Conservation (phyloP, 2,888 invertebrate genomes). For the Apodemia hepburni region DNA sequence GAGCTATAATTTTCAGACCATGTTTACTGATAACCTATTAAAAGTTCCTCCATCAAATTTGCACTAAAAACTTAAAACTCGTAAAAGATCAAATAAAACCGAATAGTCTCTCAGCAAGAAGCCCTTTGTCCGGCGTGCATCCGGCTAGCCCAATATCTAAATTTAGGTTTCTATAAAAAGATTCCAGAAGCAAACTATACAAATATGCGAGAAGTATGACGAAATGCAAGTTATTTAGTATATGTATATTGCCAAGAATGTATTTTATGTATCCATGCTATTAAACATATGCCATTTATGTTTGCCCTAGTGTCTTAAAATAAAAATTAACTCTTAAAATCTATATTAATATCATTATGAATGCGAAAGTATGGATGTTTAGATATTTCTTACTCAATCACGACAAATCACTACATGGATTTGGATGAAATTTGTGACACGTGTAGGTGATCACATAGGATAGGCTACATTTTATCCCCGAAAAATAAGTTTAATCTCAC, state of each 20-base stretch:
- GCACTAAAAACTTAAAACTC: constrained; percentile 5
- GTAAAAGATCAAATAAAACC: constrained; percentile 5
- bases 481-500: no score
- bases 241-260: constrained; percentile 8
- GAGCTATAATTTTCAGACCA: not conserved
- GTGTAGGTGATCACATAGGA: no score
- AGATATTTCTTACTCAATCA: no score
- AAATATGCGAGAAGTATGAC: constrained; percentile 16
- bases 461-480: no score
- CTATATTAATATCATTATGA: no score
- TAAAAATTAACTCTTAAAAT: no score
- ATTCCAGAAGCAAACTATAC: constrained; percentile 23
- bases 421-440: no score
- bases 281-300: not conserved
- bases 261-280: constrained; percentile 9
- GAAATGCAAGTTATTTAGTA: constrained; percentile 8
- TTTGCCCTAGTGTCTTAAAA: not conserved
- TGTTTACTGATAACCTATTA: constrained; percentile 4
- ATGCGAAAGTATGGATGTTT: no score
- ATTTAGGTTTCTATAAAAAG: constrained; percentile 59
- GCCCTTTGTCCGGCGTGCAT: constrained; percentile 43
- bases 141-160: constrained; percentile 52
- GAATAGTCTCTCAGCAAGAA: constrained; percentile 14
- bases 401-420: no score
- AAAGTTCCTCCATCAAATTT: constrained; percentile 3